phyloP scores from a whole-genome alignment of 1,140 invertebrate species.

The Lepidotrigona ventralis region DNA sequence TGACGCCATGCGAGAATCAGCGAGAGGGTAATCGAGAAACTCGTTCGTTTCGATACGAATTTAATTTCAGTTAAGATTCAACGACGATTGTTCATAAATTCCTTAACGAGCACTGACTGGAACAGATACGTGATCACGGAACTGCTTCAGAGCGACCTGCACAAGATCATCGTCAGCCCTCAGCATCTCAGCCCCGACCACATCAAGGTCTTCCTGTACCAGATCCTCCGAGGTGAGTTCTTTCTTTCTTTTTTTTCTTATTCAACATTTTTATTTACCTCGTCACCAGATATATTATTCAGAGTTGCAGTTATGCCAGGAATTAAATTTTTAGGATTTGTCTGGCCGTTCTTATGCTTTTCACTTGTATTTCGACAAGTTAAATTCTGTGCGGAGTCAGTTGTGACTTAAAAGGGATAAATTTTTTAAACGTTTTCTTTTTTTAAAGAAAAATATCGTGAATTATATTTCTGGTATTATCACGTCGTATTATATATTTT shows the following conservation, averaged over 20 bases:
- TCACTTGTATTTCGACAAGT: no score
- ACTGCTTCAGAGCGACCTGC: slow-evolving; percentile 99
- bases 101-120: slow-evolving; percentile 80
- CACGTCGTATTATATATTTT: no score
- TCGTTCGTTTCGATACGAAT: background rate
- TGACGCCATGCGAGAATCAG: slow-evolving; percentile 35
- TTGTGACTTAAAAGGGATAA: no score
- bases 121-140: slow-evolving; percentile 99
- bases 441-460: no score
- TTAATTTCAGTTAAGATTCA: slow-evolving; percentile 30
- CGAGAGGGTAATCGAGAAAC: slow-evolving; percentile 8
- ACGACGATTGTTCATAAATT: slow-evolving; percentile 68
- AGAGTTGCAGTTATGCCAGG: no score
- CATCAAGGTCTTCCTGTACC: slow-evolving; percentile 99
- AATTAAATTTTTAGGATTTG: no score
- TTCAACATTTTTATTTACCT: no score
- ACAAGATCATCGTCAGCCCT: slow-evolving; percentile 99
- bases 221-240: slow-evolving; percentile 96
- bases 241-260: background rate
- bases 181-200: slow-evolving; percentile 99
- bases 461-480: no score
- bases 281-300: no score
- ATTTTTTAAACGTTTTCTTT: no score
- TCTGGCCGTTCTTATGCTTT: no score
- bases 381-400: no score